These are phyloP conservation scores for Theonella swinhoei DNA, from an alignment of 37 sponge, comb jelly and placozoan species.

Conservation along the genomic window DNA sequence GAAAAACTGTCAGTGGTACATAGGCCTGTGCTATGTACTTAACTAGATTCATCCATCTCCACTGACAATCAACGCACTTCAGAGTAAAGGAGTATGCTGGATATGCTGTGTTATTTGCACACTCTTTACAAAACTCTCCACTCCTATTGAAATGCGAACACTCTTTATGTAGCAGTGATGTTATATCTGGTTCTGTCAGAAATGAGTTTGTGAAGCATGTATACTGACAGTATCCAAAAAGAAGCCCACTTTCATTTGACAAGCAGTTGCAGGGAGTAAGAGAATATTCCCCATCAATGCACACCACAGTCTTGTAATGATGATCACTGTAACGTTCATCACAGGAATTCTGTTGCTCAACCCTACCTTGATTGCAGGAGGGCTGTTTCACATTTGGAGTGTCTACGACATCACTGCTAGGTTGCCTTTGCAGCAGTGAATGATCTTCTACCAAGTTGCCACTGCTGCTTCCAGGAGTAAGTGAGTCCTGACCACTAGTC, in stretches of 20 bases:
- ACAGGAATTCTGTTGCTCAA: no score
- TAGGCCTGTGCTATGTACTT: neutral
- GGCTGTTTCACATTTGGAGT: no score
- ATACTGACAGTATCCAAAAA: neutral
- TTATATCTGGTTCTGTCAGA: neutral
- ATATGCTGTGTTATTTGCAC: neutral
- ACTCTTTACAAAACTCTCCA: neutral
- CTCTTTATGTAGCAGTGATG: neutral
- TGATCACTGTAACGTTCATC: no score
- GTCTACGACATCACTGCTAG: no score
- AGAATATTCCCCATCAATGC: no score
- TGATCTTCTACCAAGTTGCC: no score
- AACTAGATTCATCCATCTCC: neutral
- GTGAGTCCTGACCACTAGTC: no score
- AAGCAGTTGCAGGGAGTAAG: neutral
- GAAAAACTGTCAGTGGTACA: neutral
- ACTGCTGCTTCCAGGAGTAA: no score
- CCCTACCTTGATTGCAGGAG: no score
- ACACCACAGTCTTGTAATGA: no score
- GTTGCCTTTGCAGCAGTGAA: no score
- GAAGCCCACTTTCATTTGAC: neutral
- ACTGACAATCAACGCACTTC: neutral
- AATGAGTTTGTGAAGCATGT: neutral
- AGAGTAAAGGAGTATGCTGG: neutral
- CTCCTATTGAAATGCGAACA: neutral